Evolutionary conservation across 2,888 invertebrate species (phyloP).

Genomic region (Drosophila subquinaria): DNA sequence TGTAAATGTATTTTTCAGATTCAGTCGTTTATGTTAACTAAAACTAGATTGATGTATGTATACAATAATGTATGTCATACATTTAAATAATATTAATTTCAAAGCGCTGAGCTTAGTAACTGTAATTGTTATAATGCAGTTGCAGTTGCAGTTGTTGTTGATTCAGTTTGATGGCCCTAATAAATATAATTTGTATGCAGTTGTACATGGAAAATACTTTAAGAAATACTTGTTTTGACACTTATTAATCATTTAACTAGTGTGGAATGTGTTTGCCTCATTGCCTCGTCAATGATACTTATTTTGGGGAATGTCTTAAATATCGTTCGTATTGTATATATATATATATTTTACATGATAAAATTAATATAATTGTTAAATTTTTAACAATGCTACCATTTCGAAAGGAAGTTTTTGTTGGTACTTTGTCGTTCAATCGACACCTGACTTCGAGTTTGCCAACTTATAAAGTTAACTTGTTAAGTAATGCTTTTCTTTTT

Average conservation of each 20-base stretch:
- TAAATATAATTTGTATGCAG: constrained; percentile 27
- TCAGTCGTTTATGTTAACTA: constrained; percentile 61
- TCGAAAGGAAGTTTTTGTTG: not conserved
- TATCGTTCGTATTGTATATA: not conserved
- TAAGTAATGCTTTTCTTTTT: not conserved
- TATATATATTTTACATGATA: constrained; percentile 7
- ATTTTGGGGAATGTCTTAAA: constrained; percentile 25
- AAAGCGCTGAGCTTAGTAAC: constrained; percentile 53
- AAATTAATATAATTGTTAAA: constrained; percentile 6
- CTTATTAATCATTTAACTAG: constrained; percentile 49
- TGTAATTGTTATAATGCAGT: constrained; percentile 38
- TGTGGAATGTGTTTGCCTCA: constrained; percentile 56
- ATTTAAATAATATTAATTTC: constrained; percentile 29
- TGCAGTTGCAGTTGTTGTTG: constrained; percentile 5
- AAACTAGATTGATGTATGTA: constrained; percentile 43
- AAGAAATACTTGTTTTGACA: constrained; percentile 59
- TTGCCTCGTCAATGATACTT: constrained; percentile 29
- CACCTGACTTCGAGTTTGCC: not conserved
- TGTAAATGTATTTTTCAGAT: constrained; percentile 64
- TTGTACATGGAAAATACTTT: constrained; percentile 61
- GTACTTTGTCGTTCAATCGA: not conserved
- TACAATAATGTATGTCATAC: constrained; percentile 22
- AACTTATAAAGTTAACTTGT: not conserved
- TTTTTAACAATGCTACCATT: not conserved
- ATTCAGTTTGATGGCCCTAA: constrained; percentile 41